phyloP scores from a whole-genome alignment of 2,113 vertebrate species.

The Dolichotis patagonum region DNA sequence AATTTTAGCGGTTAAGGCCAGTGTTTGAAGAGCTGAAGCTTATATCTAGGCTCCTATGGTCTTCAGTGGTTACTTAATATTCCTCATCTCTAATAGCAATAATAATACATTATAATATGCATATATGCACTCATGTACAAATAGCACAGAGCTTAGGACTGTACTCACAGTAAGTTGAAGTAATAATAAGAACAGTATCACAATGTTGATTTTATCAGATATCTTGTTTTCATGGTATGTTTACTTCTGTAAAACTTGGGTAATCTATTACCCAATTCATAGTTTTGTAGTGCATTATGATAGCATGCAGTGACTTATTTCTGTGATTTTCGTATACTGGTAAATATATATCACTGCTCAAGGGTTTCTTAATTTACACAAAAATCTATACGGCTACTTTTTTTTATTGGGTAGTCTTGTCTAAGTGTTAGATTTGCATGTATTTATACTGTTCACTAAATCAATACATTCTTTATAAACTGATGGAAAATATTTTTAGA shows the following conservation, averaged over 20 bases:
- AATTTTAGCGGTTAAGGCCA: not conserved
- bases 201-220: not conserved
- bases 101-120: not conserved
- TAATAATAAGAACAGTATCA: not conserved
- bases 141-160: not conserved
- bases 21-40: not conserved
- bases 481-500: constrained; percentile 36
- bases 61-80: not conserved
- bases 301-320: not conserved
- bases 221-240: not conserved
- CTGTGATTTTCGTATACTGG: not conserved
- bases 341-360: not conserved
- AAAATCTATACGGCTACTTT: constrained; percentile 6
- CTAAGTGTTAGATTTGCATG: constrained; percentile 52
- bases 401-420: constrained; percentile 56
- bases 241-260: not conserved
- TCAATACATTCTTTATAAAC: constrained; percentile 60
- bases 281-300: not conserved
- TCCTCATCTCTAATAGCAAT: not conserved
- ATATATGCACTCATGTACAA: too few species aligned
- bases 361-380: constrained; percentile 50
- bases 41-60: not conserved
- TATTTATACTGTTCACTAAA: constrained; percentile 55
- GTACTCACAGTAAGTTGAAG: not conserved
- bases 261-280: not conserved